Evolutionary conservation across 2,797 vertebrate genomes (phyloP).

Genomic region (Myotis findleyi): DNA sequence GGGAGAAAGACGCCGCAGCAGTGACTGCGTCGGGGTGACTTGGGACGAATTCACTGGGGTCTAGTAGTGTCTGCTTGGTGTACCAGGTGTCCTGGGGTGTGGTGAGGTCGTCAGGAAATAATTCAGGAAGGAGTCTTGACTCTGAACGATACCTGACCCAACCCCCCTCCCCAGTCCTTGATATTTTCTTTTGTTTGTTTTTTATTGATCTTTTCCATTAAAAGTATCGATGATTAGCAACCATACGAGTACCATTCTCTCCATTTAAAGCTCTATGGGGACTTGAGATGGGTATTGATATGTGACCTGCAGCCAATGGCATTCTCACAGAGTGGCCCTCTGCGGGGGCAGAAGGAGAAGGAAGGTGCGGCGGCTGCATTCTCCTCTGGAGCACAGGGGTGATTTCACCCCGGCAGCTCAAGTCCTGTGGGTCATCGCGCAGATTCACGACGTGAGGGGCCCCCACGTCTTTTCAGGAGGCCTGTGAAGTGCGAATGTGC

Average conservation of each 20-base stretch:
- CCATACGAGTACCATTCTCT: background rate
- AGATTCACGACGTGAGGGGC: background rate
- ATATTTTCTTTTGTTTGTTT: background rate
- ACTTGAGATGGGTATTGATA: background rate
- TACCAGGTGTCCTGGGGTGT: background rate
- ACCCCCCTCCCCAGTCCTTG: background rate
- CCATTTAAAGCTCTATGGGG: background rate
- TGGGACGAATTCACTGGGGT: background rate
- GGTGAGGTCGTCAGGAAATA: background rate
- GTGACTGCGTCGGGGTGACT: background rate
- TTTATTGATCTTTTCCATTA: background rate
- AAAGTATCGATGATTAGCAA: constrained; percentile 3
- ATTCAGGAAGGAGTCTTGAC: constrained; percentile 1
- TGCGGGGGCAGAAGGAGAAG: background rate
- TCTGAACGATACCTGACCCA: constrained; percentile 11
- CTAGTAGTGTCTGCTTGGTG: background rate
- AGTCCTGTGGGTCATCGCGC: background rate
- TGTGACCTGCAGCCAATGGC: background rate
- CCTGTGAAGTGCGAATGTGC: background rate
- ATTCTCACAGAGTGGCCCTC: background rate
- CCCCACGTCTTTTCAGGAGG: background rate
- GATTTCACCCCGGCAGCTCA: background rate
- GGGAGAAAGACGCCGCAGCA: background rate
- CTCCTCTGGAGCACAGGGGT: background rate
- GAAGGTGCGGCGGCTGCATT: background rate